Conservation (phyloP, 2,113 vertebrate genomes). For the Phalacrocorax carbo region DNA sequence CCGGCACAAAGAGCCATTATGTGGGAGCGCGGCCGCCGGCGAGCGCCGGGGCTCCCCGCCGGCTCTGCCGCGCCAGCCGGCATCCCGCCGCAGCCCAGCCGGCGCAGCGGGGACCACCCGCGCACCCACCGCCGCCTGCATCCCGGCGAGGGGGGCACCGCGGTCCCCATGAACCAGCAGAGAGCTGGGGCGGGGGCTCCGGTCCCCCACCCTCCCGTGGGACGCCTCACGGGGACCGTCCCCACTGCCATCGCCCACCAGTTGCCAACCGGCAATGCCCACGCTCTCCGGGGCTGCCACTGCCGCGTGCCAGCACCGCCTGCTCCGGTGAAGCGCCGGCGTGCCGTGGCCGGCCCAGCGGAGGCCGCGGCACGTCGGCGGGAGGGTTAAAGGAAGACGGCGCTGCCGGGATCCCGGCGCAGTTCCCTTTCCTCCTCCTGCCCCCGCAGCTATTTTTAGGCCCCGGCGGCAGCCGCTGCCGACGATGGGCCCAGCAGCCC, state of each 20-base stretch:
- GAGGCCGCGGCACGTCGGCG: rapidly evolving
- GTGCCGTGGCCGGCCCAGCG: background rate
- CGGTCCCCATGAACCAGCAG: background rate
- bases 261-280: background rate
- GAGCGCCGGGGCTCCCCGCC: background rate
- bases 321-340: background rate
- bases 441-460: conserved; percentile 26
- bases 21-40: too few species aligned
- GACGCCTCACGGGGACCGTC: background rate
- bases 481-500: background rate
- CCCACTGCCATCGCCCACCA: background rate
- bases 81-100: background rate
- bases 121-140: too few species aligned
- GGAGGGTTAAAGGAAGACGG: conserved; percentile 21
- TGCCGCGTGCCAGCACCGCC: background rate
- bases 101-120: background rate
- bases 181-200: background rate
- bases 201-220: rapidly evolving
- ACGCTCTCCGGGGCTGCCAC: rapidly evolving
- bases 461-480: background rate
- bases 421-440: conserved; percentile 32
- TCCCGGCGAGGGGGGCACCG: background rate
- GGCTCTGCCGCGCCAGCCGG: background rate
- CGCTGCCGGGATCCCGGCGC: background rate
- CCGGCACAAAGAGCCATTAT: background rate